Evolutionary conservation across 2,888 invertebrate genomes (phyloP), one percentile per base, ranked within the genome.

Genomic region (Anoplius nigerrimus): DNA sequence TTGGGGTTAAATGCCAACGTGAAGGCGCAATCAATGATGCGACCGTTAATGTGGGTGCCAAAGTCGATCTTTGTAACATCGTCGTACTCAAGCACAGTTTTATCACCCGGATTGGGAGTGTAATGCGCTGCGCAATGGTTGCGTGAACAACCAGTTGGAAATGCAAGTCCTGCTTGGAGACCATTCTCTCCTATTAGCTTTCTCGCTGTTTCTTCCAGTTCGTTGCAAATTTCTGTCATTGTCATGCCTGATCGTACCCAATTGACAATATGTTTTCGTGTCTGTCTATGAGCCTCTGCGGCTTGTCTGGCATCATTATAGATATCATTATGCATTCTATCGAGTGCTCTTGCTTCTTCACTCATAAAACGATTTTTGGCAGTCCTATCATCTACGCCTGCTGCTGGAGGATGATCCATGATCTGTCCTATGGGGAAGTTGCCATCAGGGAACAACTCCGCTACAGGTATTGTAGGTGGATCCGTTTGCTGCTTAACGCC

Each of bases 81-180:
- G 84, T 99, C 98, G 83, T 96, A 96, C 77, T 95, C 93, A 57
- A 99, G 91, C 11, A 99, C 97, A 0, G 99, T 99, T 11, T 94
- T 92, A 89, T 99, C 99, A 13, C 98, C 99, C 62, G 98, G 97
- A 89, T 99, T 99, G 3, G 99, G 99, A 15, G 99, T 99, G 86
- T 99, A 99, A 90, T 99, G 99, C 59, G 99, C 99, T 63, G 99
- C 99, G 88, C 98, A 99, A 89, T 99, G 96, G 90, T 99, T 99
- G 58, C 98, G 92, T n/a, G 98, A 98, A 88, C 98, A 98, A 0
- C 99, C 99, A 0, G 98, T 99, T 0, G 99, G 99, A 89, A 99
- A 99, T 6, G 97, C 97, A 69, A 97, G 89, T 0, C 97, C 99
- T 1, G 99, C 97, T 81, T 98, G 95, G 6, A 99, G 90, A 0